These are phyloP conservation scores for Ricordea florida DNA, from an alignment of 92 coral and sea anemone genomes.

Conservation along the genomic window DNA sequence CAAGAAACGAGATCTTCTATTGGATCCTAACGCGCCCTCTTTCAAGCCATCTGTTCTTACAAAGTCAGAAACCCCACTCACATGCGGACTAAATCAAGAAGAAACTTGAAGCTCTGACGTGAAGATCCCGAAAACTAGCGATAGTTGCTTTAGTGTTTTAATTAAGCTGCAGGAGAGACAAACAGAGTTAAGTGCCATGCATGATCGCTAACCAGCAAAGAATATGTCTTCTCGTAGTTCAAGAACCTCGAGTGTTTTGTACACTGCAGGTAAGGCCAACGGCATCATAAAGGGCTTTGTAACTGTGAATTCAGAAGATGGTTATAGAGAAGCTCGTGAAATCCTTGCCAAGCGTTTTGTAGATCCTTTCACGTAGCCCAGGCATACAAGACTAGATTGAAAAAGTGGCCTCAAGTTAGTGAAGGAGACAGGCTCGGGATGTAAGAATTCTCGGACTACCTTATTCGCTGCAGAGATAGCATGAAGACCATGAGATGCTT, in stretches of 20 bases:
- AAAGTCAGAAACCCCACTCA: neutral
- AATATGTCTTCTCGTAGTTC: neutral
- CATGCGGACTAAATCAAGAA: neutral
- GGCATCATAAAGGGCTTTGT: conserved; percentile 8
- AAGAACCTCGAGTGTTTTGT: conserved; percentile 9
- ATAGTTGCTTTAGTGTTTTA: neutral
- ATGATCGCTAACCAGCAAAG: neutral
- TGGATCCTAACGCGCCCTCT: conserved; percentile 1
- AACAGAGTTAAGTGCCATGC: conserved; percentile 6
- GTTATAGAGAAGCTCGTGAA: neutral
- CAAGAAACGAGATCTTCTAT: neutral
- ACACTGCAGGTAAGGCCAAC: conserved; percentile 1
- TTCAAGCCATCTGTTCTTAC: neutral
- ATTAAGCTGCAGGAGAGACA: neutral
- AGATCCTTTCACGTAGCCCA: neutral
- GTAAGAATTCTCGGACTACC: conserved; percentile 3
- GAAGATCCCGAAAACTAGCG: neutral
- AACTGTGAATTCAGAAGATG: conserved; percentile 11
- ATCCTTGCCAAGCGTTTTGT: conserved; percentile 13
- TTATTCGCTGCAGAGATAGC: neutral
- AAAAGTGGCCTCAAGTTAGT: conserved; percentile 14
- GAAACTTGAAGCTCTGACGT: neutral
- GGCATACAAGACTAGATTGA: conserved; percentile 10
- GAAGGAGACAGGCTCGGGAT: conserved; percentile 9
- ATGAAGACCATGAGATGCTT: conserved; percentile 9